These are phyloP conservation scores for Lepas anatifera DNA, from an alignment of 2,888 invertebrate genomes.

Conservation along the genomic window DNA sequence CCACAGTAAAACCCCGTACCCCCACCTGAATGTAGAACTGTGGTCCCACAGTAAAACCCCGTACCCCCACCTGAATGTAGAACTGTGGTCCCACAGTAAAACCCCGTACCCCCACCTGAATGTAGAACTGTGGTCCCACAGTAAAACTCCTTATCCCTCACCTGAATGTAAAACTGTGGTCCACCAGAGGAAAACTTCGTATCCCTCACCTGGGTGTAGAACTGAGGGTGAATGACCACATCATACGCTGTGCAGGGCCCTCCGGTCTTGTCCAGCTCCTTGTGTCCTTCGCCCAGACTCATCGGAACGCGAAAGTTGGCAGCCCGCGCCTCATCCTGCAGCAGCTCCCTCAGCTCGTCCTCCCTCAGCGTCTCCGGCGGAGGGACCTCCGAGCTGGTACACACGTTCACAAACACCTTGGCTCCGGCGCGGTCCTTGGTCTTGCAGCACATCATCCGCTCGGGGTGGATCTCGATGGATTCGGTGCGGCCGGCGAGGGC, in stretches of 20 bases:
- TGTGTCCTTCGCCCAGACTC: not conserved
- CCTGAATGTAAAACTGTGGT: no score
- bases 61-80: no score
- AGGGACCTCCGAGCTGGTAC: not conserved
- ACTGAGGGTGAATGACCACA: not conserved
- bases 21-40: no score
- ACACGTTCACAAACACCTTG: slow-evolving; percentile 12
- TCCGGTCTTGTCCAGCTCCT: slow-evolving; percentile 2
- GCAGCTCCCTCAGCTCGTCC: not conserved
- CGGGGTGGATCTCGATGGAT: not conserved
- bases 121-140: no score
- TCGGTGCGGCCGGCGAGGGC: not conserved
- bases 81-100: no score
- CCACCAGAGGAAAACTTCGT: no score
- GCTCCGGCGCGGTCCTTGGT: not conserved
- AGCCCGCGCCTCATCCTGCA: not conserved
- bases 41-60: no score
- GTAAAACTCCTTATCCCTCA: no score
- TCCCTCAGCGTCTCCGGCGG: not conserved
- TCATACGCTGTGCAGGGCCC: not conserved
- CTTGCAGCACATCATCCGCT: slow-evolving; percentile 8
- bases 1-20: no score
- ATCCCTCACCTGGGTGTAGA: not conserved
- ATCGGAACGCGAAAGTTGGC: slow-evolving; percentile 1
- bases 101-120: no score